Evolutionary conservation across 2,888 invertebrate species (phyloP).

Genomic region (Synergus laeviventris): DNA sequence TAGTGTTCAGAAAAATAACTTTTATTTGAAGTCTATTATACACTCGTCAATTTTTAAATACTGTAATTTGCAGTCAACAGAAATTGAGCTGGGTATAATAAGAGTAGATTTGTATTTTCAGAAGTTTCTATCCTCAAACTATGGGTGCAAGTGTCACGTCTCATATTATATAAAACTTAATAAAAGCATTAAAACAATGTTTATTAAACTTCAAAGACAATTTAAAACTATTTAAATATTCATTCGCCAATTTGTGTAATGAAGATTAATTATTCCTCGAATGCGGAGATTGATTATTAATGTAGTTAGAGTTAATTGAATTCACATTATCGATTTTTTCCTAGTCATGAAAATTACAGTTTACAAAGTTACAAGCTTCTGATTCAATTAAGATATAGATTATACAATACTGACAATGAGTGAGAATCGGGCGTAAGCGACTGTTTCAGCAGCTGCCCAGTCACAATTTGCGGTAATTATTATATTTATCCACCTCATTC

Average conservation of each 20-base stretch:
- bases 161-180: too few relatives aligned
- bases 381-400: background rate
- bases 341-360: background rate
- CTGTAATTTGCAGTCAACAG: background rate
- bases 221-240: background rate
- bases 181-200: too few relatives aligned
- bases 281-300: background rate
- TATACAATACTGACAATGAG: background rate
- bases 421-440: background rate
- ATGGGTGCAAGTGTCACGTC: too few relatives aligned
- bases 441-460: conserved; percentile 61
- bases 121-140: too few relatives aligned
- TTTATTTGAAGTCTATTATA: background rate
- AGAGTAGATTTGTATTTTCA: background rate
- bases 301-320: background rate
- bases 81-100: background rate
- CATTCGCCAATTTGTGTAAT: background rate
- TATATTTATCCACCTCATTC: conserved; percentile 74
- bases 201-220: too few relatives aligned
- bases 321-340: conserved; percentile 3
- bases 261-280: background rate
- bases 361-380: background rate
- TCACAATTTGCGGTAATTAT: conserved; percentile 66
- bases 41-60: background rate
- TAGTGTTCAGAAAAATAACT: background rate